Base-by-base conservation (phyloP, 2,113 vertebrate genomes). In the Hippolais icterina region DNA sequence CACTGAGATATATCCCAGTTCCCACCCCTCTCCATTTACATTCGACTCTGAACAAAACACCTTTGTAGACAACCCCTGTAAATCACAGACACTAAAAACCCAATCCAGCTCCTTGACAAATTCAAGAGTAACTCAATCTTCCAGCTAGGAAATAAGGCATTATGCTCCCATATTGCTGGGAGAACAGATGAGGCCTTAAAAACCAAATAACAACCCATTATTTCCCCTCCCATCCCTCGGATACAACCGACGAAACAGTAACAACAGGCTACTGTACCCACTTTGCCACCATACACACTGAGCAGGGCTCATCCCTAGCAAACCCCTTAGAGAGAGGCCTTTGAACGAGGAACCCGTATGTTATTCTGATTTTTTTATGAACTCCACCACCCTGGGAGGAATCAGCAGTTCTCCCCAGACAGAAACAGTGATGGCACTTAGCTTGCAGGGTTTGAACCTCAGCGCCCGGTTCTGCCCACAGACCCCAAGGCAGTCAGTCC, bases 181-280 rank as follows among this genome's bases (percentile, higher is more conserved):
- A 75, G 72, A 71, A 78, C 71, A 94, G 72, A 92, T 4, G 19
- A 93, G 28, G 71, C 90, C 92, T 92, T 56, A 93, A 91, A 91
- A 83, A 85, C 41, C 44, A 85, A 86, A 33, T 23, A 90, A 74
- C 29, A 47, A 83, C 18, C 31, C 71, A 75, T 95, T 92, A 71
- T 81, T 41, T 49, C 64, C 90, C 33, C 74, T 86, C 75, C 59
- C 47, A 88, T 77, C 27, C 5, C 76, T 74, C 22, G 22, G 35
- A 64, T 4, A 81, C 46, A 56, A 46, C 42, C 0, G 3, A 86
- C 49, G 59, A 63, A 93, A 59, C 27, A 65, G 5, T 15, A 84
- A 91, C 91, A 83, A 89, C 25, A 57, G 63, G 5, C 65, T 79
- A 46, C 89, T 72, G 91, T 66, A 41, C 70, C 47, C 52, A 3